Evolutionary conservation across 2,113 vertebrate genomes (phyloP).

Genomic region (Fulica atra): DNA sequence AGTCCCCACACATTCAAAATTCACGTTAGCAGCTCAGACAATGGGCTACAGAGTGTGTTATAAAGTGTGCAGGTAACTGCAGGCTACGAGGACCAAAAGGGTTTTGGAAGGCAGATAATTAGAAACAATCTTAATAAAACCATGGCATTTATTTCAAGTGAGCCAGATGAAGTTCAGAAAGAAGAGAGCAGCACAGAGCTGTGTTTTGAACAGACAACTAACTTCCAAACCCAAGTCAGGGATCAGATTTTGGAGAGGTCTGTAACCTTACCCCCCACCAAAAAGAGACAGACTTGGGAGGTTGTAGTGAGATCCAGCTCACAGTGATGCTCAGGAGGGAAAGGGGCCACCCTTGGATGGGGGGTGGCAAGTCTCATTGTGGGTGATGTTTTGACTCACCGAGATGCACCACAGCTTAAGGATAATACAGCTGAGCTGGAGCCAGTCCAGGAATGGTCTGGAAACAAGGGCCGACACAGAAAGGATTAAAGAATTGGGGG

Average conservation of each 20-base stretch:
- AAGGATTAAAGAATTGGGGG: constrained; percentile 42
- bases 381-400: accelerated
- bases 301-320: background rate
- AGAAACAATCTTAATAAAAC: background rate
- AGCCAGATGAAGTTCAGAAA: background rate
- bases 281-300: background rate
- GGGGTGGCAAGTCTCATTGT: background rate
- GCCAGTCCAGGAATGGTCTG: background rate
- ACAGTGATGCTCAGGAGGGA: background rate
- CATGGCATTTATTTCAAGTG: background rate
- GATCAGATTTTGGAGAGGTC: background rate
- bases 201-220: background rate
- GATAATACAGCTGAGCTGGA: background rate
- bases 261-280: background rate
- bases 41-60: background rate
- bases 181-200: background rate
- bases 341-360: background rate
- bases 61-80: background rate
- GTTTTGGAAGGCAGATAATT: background rate
- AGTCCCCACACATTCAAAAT: background rate
- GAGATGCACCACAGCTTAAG: background rate
- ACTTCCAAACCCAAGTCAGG: background rate
- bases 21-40: background rate
- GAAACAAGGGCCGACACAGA: background rate
- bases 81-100: background rate